A percentile compares a stretch with the other conserved stretches of the same genome.
These are phyloP conservation scores for Meles meles DNA, from an alignment of 2,113 vertebrate species.

Conservation along the genomic window DNA sequence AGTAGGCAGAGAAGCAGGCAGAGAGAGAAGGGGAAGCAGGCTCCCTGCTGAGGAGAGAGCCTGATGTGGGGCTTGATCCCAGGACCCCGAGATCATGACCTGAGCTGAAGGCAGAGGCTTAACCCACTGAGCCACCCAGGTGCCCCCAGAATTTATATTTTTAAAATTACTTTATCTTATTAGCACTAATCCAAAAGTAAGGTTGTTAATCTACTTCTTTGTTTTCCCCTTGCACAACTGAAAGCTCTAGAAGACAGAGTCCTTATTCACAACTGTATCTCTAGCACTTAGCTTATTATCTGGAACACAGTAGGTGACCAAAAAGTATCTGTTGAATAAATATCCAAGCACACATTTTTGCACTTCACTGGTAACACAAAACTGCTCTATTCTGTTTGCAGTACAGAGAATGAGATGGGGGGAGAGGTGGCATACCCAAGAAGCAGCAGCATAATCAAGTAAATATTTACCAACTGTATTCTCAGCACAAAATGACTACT, in stretches of 20 bases:
- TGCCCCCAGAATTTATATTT: neutral
- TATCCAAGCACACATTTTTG: neutral
- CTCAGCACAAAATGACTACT: neutral
- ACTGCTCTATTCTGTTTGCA: neutral
- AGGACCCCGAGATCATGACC: neutral
- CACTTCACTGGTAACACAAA: neutral
- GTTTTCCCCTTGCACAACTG: neutral
- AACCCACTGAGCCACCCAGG: neutral
- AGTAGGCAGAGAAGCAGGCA: too few relatives aligned
- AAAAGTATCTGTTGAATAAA: neutral
- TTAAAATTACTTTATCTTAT: neutral
- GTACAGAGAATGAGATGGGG: neutral
- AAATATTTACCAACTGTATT: neutral
- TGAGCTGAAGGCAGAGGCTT: neutral
- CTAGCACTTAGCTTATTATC: neutral
- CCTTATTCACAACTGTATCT: neutral
- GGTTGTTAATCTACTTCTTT: neutral
- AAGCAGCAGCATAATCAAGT: neutral
- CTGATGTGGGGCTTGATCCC: neutral
- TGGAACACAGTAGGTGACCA: neutral
- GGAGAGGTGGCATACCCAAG: neutral
- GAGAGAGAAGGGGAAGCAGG: too few relatives aligned
- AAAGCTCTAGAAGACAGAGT: neutral
- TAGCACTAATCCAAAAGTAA: constrained; percentile 31
- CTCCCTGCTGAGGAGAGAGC: too few relatives aligned